Evolutionary conservation across 1,140 invertebrate species (phyloP).

Genomic region (Temnothorax longispinosus): DNA sequence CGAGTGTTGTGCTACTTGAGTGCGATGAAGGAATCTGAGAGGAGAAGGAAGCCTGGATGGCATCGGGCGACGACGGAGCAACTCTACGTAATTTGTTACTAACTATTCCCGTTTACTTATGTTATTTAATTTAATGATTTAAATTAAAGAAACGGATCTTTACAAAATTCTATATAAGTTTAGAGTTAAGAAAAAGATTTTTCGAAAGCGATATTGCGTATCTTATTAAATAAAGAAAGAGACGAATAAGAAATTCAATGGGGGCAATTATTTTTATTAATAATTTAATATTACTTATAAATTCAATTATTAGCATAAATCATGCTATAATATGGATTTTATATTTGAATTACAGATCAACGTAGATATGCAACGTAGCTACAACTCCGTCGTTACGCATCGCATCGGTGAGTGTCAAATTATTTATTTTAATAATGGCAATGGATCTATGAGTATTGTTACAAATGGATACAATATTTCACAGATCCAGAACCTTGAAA

Average conservation of each 20-base stretch:
- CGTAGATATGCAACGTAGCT: too few relatives aligned
- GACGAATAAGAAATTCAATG: too few relatives aligned
- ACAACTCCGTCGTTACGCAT: not conserved
- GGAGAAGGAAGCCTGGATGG: not conserved
- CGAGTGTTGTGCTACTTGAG: not conserved
- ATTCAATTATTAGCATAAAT: too few relatives aligned
- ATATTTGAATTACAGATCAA: too few relatives aligned
- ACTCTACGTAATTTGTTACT: not conserved
- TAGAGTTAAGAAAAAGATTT: too few relatives aligned
- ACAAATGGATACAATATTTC: not conserved
- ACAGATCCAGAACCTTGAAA: not conserved
- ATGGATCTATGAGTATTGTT: not conserved
- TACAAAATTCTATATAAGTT: not conserved
- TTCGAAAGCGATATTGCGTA: too few relatives aligned
- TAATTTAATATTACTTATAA: too few relatives aligned
- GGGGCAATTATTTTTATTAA: too few relatives aligned
- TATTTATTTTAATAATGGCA: not conserved
- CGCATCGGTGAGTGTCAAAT: not conserved
- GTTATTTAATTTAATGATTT: not conserved
- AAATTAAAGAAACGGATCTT: not conserved
- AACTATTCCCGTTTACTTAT: not conserved
- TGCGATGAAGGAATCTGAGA: not conserved
- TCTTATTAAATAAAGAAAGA: too few relatives aligned
- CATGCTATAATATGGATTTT: too few relatives aligned
- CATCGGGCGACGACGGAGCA: not conserved